A percentile compares a stretch with the other conserved stretches of the same genome.
These are phyloP conservation scores for Odontamblyopus rebecca DNA, from an alignment of 2,797 vertebrate species.

Conservation along the genomic window DNA sequence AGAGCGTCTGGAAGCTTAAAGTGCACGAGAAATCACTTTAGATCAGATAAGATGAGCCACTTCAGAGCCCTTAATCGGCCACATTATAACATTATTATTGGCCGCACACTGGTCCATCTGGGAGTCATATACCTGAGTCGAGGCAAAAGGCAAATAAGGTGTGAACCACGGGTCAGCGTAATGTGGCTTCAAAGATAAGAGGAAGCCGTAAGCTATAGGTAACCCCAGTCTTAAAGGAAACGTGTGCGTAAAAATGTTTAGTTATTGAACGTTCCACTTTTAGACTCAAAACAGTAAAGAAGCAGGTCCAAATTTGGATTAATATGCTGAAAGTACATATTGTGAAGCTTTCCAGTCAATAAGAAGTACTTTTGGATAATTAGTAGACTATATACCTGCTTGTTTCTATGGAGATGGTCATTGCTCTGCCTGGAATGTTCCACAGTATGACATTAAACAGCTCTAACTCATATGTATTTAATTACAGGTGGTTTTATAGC, in stretches of 20 bases:
- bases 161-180: background rate
- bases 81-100: slow-evolving; percentile 2
- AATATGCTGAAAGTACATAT: background rate
- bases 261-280: background rate
- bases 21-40: background rate
- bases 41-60: background rate
- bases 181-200: background rate
- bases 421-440: too few relatives aligned
- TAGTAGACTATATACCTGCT: too few relatives aligned
- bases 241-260: background rate
- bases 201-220: background rate
- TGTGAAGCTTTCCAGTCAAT: too few relatives aligned
- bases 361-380: too few relatives aligned
- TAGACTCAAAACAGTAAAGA: background rate
- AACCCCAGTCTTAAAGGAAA: background rate
- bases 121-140: background rate
- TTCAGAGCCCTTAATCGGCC: background rate
- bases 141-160: background rate
- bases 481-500: too few relatives aligned
- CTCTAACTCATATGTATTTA: too few relatives aligned
- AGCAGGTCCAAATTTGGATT: background rate
- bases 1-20: slow-evolving; percentile 1
- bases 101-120: background rate
- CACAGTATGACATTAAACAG: too few relatives aligned
- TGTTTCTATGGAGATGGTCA: too few relatives aligned